phyloP scores from a whole-genome alignment of 35 echinoderm and acorn worm species.

The Apostichopus parvimensis region DNA sequence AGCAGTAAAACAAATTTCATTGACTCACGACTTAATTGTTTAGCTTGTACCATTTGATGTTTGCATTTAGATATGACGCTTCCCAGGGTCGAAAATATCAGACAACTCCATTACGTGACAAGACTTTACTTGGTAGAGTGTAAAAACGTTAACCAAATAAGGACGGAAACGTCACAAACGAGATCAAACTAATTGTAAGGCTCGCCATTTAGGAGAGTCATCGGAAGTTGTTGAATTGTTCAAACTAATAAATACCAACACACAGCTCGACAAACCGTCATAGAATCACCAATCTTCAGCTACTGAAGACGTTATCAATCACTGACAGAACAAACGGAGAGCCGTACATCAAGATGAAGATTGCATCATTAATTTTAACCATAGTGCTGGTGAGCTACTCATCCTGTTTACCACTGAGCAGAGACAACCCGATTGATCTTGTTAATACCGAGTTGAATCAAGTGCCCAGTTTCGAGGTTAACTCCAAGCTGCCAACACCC shows the following conservation, averaged over 20 bases:
- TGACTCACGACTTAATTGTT: background rate
- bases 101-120: background rate
- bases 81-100: background rate
- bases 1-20: background rate
- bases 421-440: background rate
- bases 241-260: conserved; percentile 5
- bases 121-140: background rate
- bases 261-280: background rate
- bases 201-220: background rate
- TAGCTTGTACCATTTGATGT: background rate
- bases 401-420: background rate
- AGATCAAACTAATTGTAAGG: background rate
- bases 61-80: background rate
- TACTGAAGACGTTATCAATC: background rate
- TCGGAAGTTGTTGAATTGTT: conserved; percentile 4
- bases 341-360: conserved; percentile 3
- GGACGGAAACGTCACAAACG: background rate
- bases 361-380: too few relatives aligned
- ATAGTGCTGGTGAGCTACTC: background rate
- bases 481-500: background rate
- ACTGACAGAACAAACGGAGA: background rate
- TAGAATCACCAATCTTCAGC: background rate
- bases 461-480: conserved; percentile 2
- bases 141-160: background rate
- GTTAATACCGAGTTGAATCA: background rate